phyloP scores from a whole-genome alignment of 30 jellyfish, hydroid and myxozoan genomes.

The Sanderia malayensis region DNA sequence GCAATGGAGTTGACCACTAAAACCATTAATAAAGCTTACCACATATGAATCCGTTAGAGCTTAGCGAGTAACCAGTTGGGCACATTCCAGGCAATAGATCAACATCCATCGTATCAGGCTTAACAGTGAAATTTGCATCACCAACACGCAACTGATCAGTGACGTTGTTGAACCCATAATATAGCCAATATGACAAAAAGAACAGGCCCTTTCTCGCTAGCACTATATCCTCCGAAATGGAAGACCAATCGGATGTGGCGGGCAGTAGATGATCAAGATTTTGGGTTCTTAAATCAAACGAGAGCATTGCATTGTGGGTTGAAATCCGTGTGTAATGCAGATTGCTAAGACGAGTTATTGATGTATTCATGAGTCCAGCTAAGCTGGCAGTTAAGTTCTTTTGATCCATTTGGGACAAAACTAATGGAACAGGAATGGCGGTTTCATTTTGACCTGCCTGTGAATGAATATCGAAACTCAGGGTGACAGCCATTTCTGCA shows the following conservation, averaged over 20 bases:
- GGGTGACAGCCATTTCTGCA: conserved; percentile 23
- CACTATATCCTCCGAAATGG: conserved; percentile 42
- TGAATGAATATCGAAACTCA: conserved; percentile 11
- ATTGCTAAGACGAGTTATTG: conserved; percentile 13
- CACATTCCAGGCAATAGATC: conserved; percentile 27
- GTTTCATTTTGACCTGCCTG: not conserved
- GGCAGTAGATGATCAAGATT: conserved; percentile 20
- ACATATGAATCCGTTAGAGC: conserved; percentile 59
- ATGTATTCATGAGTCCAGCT: conserved; percentile 28
- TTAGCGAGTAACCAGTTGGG: conserved; percentile 32
- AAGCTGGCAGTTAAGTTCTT: not conserved
- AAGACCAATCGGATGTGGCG: conserved; percentile 36
- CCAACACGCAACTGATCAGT: conserved; percentile 15
- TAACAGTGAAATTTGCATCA: conserved; percentile 9
- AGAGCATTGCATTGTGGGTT: conserved; percentile 9
- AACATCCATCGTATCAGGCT: conserved; percentile 45
- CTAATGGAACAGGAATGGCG: conserved; percentile 7
- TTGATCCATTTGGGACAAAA: conserved; percentile 10
- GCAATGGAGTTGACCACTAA: too few relatives aligned
- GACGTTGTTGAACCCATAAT: conserved; percentile 25
- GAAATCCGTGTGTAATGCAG: conserved; percentile 8
- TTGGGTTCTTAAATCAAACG: conserved; percentile 27
- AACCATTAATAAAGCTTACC: conserved; percentile 28
- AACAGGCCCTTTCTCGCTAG: conserved; percentile 61
- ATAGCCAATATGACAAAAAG: conserved; percentile 40